These are phyloP conservation scores for Hapalemur alaotrensis DNA, from an alignment of 2,797 vertebrate genomes.

Conservation along the genomic window DNA sequence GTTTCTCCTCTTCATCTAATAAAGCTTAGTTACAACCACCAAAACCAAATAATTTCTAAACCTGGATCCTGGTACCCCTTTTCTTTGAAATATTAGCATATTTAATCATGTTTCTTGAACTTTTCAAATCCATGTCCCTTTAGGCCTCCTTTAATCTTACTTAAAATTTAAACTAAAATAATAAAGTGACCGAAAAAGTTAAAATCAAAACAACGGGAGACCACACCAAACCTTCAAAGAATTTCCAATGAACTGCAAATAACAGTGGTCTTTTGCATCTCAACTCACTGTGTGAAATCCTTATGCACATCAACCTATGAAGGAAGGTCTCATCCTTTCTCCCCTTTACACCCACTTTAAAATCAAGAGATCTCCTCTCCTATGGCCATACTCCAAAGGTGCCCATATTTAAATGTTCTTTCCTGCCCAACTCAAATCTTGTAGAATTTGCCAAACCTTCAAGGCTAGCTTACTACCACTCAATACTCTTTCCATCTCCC, in stretches of 20 bases:
- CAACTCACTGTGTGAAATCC: background rate
- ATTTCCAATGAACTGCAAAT: background rate
- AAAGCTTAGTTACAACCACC: background rate
- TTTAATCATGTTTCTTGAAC: constrained; percentile 21
- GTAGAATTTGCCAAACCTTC: background rate
- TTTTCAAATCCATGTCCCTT: background rate
- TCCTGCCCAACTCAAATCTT: background rate
- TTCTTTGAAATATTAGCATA: background rate
- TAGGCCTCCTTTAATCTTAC: background rate
- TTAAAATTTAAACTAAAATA: constrained; percentile 28
- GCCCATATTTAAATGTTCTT: background rate
- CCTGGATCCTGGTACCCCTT: background rate
- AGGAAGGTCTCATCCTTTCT: background rate
- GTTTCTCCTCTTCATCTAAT: background rate
- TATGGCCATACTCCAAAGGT: background rate
- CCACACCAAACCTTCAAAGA: background rate
- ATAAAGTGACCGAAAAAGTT: background rate
- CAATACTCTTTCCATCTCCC: background rate
- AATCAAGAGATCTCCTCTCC: background rate
- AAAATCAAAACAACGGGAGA: background rate
- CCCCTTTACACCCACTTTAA: background rate
- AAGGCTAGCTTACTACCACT: background rate
- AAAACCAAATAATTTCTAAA: background rate
- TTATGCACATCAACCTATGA: background rate
- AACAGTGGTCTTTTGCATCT: background rate